Evolutionary conservation across 2,797 vertebrate genomes (phyloP), one percentile per base, ranked within the genome.

Genomic region (Streptopelia turtur): DNA sequence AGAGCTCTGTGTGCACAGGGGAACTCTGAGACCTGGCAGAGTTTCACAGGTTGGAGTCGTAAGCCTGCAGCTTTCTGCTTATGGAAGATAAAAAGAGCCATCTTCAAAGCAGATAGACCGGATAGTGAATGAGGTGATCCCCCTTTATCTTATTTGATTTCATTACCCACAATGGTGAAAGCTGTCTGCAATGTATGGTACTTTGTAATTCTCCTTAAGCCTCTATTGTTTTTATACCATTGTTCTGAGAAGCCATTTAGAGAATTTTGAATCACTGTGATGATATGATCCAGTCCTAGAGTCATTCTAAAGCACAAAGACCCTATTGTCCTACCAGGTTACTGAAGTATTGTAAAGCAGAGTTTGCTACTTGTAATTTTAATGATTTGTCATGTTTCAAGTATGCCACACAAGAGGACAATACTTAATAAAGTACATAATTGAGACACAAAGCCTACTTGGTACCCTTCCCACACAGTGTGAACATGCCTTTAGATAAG

Each of bases 181-280:
- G 37, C 35, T 65, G 53, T 63, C 63, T 91, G 89, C 55, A 25
- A 33, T 16, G 53, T 88, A 10, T 79, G 50, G 63, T 76, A 95
- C 93, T 96, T 96, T 85, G 91, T 83, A 80, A 90, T 86, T 92
- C 37, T 76, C 45, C 68, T 93, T 97, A 96, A 97, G 83, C 83
- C 91, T 91, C 83, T 30, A 17, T 61, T 69, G 70, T 69, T 81
- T 76, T 86, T 79, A 65, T 91, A 43, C 87, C 43, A 93, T 97
- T 97, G 94, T 96, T 96, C 86, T 87, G 56, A 89, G 86, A 91
- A 96, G 80, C 70, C 23, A 9, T 81, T 53, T 91, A 81, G 70
- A 87, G 79, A 87, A 89, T 95, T 95, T 90, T 86, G 91, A 90
- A 89, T 89, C 27, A 5, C 71, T 79, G 39, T 23, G 68, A 86